Evolutionary conservation across 2,113 vertebrate genomes (phyloP).

Genomic region (Ascaphus truei): DNA sequence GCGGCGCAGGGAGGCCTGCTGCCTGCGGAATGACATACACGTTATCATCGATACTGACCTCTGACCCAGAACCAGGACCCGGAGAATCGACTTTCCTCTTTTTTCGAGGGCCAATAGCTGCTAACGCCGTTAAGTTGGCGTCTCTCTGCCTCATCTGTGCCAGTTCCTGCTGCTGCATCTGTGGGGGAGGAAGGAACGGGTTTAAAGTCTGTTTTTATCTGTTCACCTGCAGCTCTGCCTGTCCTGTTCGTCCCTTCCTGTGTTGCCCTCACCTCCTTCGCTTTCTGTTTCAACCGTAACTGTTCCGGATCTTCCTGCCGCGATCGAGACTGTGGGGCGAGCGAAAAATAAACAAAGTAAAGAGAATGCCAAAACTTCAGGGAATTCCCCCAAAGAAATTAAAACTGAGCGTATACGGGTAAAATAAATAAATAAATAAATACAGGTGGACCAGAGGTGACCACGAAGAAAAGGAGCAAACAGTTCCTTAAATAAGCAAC

Average conservation of each 20-base stretch:
- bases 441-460: too few relatives aligned
- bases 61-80: conserved; percentile 68
- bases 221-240: too few relatives aligned
- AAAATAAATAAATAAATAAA: too few relatives aligned
- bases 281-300: conserved; percentile 84
- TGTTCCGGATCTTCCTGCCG: conserved; percentile 91
- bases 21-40: not conserved
- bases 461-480: too few relatives aligned
- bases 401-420: too few relatives aligned
- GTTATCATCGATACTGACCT: conserved; percentile 57
- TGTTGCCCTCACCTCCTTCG: conserved; percentile 77
- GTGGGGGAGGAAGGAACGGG: conserved; percentile 5
- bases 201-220: not conserved
- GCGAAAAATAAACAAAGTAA: conserved; percentile 28
- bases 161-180: conserved; percentile 92
- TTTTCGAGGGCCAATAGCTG: conserved; percentile 85
- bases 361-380: too few relatives aligned
- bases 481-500: too few relatives aligned
- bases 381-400: too few relatives aligned
- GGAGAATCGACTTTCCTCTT: conserved; percentile 82
- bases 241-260: not conserved
- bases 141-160: conserved; percentile 90
- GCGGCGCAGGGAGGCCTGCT: too few relatives aligned
- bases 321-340: conserved; percentile 73
- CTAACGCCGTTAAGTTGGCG: conserved; percentile 86